Evolutionary conservation across 2,113 vertebrate genomes (phyloP).

Genomic region (Laticauda laticaudata): DNA sequence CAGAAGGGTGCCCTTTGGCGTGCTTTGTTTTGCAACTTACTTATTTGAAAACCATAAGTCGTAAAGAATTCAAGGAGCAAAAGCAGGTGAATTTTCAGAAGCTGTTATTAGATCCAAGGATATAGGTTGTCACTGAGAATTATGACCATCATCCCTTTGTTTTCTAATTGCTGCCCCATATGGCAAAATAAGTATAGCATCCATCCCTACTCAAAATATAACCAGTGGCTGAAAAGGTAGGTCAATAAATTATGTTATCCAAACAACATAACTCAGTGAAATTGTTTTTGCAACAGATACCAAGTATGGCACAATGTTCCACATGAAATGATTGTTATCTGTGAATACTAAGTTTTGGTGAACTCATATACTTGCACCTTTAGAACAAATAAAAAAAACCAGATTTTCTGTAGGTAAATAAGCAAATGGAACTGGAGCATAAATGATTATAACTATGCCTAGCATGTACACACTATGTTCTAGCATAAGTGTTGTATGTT

Average conservation of each 20-base stretch:
- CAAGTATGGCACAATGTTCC: constrained; percentile 9
- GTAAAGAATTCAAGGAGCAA: constrained; percentile 35
- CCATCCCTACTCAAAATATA: constrained; percentile 25
- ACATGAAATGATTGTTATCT: constrained; percentile 2
- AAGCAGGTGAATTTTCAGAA: constrained; percentile 46
- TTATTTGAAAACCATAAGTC: constrained; percentile 9
- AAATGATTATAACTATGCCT: neutral
- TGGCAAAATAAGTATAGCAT: constrained; percentile 50
- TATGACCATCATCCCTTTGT: constrained; percentile 38
- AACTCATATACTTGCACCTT: neutral
- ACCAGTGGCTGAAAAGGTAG: constrained; percentile 40
- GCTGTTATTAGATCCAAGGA: constrained; percentile 53
- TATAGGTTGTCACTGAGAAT: constrained; percentile 60
- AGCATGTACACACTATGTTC: neutral
- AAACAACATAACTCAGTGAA: constrained; percentile 54
- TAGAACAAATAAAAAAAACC: constrained; percentile 18
- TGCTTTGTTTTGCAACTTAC: constrained; percentile 17
- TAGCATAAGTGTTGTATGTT: neutral
- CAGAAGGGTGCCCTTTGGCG: neutral
- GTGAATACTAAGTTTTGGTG: constrained; percentile 44
- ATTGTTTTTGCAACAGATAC: constrained; percentile 54
- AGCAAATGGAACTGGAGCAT: neutral
- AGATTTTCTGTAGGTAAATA: constrained; percentile 17
- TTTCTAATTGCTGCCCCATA: constrained; percentile 50
- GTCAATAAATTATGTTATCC: constrained; percentile 61